These are phyloP conservation scores for Anorthoa munda DNA, from an alignment of 2,888 invertebrate genomes.

Conservation along the genomic window DNA sequence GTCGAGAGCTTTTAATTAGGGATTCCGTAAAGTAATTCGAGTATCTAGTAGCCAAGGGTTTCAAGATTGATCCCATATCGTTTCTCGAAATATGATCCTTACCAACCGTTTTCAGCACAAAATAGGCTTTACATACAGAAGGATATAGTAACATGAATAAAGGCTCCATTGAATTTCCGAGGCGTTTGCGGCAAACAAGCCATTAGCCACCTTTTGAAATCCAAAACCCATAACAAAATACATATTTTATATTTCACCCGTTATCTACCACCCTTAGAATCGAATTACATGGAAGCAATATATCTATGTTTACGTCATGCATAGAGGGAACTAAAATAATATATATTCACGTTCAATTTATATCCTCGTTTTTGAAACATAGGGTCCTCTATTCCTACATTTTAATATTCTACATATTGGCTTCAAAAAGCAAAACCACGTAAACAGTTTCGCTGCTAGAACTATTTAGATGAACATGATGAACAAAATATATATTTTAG, in stretches of 20 bases:
- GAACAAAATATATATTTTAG: too few species aligned
- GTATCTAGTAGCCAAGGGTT: not conserved
- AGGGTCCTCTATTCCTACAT: too few species aligned
- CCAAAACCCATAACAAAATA: constrained; percentile 31
- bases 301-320: constrained; percentile 7
- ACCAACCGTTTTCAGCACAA: too few species aligned
- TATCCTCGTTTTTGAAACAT: not conserved
- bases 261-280: constrained; percentile 23
- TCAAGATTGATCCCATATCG: not conserved
- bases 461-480: too few species aligned
- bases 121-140: not conserved
- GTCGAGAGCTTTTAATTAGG: not conserved
- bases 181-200: constrained; percentile 23
- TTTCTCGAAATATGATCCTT: not conserved
- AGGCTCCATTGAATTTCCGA: not conserved
- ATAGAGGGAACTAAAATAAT: not conserved
- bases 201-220: constrained; percentile 63
- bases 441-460: too few species aligned
- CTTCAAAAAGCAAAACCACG: too few species aligned
- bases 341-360: not conserved
- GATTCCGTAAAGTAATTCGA: not conserved
- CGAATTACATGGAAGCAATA: constrained; percentile 38
- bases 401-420: too few species aligned
- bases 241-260: constrained; percentile 23
- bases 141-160: not conserved